Percentiles rank a stretch among this genome's conserved stretches.
Evolutionary conservation across 2,888 invertebrate genomes (phyloP).

Genomic region (Cataglyphis rosenhaueri): DNA sequence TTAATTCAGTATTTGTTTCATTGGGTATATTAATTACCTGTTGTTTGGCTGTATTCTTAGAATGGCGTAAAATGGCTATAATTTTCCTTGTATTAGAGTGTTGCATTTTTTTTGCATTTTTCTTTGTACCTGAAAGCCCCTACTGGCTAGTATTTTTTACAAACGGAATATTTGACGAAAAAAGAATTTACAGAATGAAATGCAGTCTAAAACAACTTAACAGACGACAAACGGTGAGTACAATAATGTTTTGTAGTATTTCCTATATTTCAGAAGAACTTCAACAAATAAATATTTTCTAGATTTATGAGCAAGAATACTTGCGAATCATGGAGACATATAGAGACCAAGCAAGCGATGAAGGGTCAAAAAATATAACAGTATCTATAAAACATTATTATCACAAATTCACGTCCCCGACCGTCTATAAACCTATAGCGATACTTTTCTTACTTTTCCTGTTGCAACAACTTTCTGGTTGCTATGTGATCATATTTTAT

Average conservation of each 20-base stretch:
- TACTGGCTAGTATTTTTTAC: slow-evolving; percentile 87
- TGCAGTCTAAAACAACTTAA: slow-evolving; percentile 86
- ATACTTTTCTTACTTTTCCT: slow-evolving; percentile 86
- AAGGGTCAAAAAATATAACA: slow-evolving; percentile 45
- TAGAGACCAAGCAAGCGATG: slow-evolving; percentile 45
- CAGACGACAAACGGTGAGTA: slow-evolving; percentile 82
- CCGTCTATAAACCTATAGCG: slow-evolving; percentile 86
- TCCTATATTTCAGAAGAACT: neutral
- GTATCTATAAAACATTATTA: slow-evolving; percentile 72
- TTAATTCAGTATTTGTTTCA: slow-evolving; percentile 88
- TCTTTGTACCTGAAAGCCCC: slow-evolving; percentile 87
- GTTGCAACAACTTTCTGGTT: slow-evolving; percentile 87
- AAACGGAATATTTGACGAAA: slow-evolving; percentile 74
- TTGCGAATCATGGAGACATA: slow-evolving; percentile 72
- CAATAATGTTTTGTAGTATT: neutral
- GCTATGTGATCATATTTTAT: slow-evolving; percentile 88
- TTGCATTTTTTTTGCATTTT: slow-evolving; percentile 82
- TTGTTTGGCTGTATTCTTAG: slow-evolving; percentile 85
- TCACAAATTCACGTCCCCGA: slow-evolving; percentile 76
- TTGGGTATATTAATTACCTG: slow-evolving; percentile 87
- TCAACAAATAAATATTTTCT: slow-evolving; percentile 47
- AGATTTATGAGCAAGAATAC: slow-evolving; percentile 78
- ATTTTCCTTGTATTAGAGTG: slow-evolving; percentile 84
- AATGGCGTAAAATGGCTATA: slow-evolving; percentile 86
- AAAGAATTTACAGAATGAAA: slow-evolving; percentile 77